Evolutionary conservation across 1,140 invertebrate genomes (phyloP).

Genomic region (Camponotus pennsylvanicus): DNA sequence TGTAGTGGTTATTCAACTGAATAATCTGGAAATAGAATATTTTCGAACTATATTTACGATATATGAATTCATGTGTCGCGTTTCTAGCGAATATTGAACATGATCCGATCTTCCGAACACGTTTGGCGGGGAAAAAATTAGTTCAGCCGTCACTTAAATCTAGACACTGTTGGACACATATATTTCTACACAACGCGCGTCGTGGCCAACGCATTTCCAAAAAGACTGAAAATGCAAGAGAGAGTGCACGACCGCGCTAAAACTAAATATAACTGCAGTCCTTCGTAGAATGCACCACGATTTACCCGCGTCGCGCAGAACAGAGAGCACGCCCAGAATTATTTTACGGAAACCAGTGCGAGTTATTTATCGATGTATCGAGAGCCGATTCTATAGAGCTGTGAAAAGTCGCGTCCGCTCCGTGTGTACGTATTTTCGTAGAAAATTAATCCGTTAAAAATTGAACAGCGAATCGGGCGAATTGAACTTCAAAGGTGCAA

Average conservation of each 20-base stretch:
- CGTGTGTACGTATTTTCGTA: background rate
- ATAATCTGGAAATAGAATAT: background rate
- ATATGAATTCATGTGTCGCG: background rate
- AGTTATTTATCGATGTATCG: background rate
- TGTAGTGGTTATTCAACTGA: background rate
- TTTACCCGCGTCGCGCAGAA: conserved; percentile 66
- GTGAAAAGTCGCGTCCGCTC: conserved; percentile 21
- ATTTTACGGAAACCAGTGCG: conserved; percentile 54
- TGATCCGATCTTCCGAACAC: background rate
- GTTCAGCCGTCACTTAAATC: conserved; percentile 6
- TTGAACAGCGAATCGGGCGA: background rate
- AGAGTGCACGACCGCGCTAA: conserved; percentile 79
- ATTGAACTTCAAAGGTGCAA: background rate
- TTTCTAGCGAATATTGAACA: background rate
- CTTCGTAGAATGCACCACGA: conserved; percentile 77
- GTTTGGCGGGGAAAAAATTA: background rate
- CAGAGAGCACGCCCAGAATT: conserved; percentile 37
- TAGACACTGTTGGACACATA: conserved; percentile 23
- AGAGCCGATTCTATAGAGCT: background rate
- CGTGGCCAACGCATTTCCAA: conserved; percentile 79
- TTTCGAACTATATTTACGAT: background rate
- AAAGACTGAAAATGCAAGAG: conserved; percentile 81
- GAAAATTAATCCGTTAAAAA: background rate
- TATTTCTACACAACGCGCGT: conserved; percentile 13
- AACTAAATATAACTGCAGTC: conserved; percentile 83